Base-by-base conservation (phyloP, 2,888 invertebrate genomes). In the Orthosia gothica region DNA sequence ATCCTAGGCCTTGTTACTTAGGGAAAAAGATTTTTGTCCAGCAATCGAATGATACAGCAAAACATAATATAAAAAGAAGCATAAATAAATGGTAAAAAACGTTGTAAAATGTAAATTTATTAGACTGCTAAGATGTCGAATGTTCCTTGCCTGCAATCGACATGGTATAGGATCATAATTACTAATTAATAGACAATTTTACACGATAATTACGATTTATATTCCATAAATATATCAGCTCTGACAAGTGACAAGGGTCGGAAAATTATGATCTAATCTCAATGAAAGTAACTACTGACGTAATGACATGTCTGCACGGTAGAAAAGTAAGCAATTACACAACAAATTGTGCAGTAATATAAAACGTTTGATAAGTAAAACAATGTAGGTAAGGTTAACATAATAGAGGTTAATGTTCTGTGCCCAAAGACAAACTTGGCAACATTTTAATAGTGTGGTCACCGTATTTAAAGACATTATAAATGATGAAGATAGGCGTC, bases 311-410 rank as follows among this genome's bases (percentile, higher is more conserved):
- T 50, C 20, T 79, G 26, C 18, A 26, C 12, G 18, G 18, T 50
- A 55, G 9, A 81, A 74, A 74, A 50, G 4, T 12, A 74, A 15
- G 26, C 74, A 74, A 74, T 45, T 74, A 76, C 16, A 23, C 11
- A 32, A 45, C 9, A 50, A 50, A 57, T 12, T 58, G 23, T 45
- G 15, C 15, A 5, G 57, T n/a, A 3, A 70, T 74, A 45, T 58
- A 16, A 50, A 79, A 71, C 32, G 58, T 52, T 79, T 26, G 40
- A 23, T 2, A 50, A 20, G 50, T n/a, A 50, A 79, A 74, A 68
- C 78, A 69, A 45, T 5, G 5, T 62, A 62, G 47, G 12, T 47
- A 62, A 23, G 26, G 1, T 15, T 45, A 57, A 32, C 32, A 58
- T 79, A 58, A 58, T n/a, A 16, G 7, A 72, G 73, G 50, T 71